Base-by-base conservation (phyloP, 2,888 invertebrate species). In the Erebia epiphron region DNA sequence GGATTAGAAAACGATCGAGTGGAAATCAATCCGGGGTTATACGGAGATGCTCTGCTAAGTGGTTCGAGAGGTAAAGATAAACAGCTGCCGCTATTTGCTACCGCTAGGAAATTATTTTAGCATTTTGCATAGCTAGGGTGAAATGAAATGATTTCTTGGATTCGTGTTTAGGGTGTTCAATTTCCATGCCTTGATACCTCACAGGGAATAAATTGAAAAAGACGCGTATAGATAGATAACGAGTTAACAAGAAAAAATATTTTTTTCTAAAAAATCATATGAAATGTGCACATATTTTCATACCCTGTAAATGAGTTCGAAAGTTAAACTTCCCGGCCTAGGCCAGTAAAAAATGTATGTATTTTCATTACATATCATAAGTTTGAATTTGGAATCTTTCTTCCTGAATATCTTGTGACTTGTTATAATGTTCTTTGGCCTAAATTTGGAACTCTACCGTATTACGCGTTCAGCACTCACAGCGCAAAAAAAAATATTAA, bases 1-100 rank as follows among this genome's bases (percentile, higher is more conserved):
- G 93, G 92, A 93, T 92, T 93, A 92, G 91, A 89, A 90, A 88
- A 84, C 91, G 90, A 92, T 92, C 89, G 88, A 89, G 83, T 87
- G 86, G 86, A 85, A 90, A 90, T 90, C 90, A 90, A 89, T 90
- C 87, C 82, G 82, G 78, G 83, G 84, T 82, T 84, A 83, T 83
- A 83, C 85, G 87, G 89, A 89, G 86, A 89, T 82, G 81, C 67
- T 82, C 57, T 62, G 69, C 72, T 76, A 76, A 76, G 73, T 76
- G 74, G 68, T 62, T 73, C 57, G 67, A 68, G 73, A 79, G 75
- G 78, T 77, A 77, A 61, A 46, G 68, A 66, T 71, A 72, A 72
- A 68, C 74, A 74, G 74, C 60, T 73, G 70, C 68, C 56, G 52
- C 57, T 43, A 70, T 62, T 73, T 73, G 46, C 50, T 64, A 16